Evolutionary conservation across 2,888 invertebrate genomes (phyloP).

Genomic region (Drosophila kuntzei): DNA sequence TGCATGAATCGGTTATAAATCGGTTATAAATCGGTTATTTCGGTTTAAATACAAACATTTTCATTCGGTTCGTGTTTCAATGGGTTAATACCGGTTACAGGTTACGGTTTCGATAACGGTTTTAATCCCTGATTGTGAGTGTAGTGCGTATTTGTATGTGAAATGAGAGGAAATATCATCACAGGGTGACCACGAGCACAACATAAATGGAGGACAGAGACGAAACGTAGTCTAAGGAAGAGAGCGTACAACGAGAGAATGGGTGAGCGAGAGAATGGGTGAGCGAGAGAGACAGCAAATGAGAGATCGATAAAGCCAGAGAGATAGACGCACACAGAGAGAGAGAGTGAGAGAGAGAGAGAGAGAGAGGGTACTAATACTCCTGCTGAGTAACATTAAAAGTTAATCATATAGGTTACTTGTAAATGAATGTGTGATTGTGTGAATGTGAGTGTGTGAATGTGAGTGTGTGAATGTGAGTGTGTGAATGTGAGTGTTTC

Average conservation of each 20-base stretch:
- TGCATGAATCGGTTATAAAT: no score
- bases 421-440: neutral
- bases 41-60: no score
- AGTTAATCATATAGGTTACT: neutral
- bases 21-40: no score
- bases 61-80: no score
- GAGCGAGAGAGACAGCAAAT: neutral
- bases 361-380: neutral
- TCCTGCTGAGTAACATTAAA: neutral
- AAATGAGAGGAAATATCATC: neutral
- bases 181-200: neutral
- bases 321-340: neutral
- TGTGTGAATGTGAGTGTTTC: neutral
- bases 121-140: no score
- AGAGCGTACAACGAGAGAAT: neutral
- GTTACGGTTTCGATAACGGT: no score
- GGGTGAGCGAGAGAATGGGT: neutral
- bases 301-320: neutral
- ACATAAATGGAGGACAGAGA: neutral
- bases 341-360: neutral
- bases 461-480: neutral
- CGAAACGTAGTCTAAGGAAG: neutral
- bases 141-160: no score
- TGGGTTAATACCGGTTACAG: no score
- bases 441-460: neutral